phyloP scores from a whole-genome alignment of 2,113 vertebrate genomes.

The Litocranius walleri region DNA sequence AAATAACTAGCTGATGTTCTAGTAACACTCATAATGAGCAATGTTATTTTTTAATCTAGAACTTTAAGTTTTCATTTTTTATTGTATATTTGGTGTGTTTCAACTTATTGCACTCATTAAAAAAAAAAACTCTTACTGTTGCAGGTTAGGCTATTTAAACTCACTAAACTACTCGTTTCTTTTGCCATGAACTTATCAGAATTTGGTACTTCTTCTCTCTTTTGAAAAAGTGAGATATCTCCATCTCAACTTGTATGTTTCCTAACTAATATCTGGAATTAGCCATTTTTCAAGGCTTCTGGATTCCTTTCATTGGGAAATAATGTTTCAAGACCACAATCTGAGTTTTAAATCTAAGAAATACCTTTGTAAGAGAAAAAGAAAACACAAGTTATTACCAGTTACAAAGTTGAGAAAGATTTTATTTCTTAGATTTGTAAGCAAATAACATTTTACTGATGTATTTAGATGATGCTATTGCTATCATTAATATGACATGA shows the following conservation, averaged over 20 bases:
- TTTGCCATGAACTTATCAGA: not conserved
- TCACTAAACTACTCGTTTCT: not conserved
- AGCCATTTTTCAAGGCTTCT: not conserved
- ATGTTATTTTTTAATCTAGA: not conserved
- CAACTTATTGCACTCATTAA: not conserved
- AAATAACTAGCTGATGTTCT: not conserved
- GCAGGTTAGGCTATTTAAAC: not conserved
- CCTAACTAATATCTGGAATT: not conserved
- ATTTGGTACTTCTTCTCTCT: not conserved
- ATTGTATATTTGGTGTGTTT: not conserved
- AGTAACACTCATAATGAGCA: not conserved
- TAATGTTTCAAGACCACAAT: not conserved
- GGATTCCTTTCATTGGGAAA: not conserved
- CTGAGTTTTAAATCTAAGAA: not conserved
- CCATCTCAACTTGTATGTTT: not conserved
- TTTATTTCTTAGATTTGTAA: not conserved
- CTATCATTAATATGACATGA: not conserved
- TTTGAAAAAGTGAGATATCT: not conserved
- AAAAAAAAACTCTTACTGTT: not conserved
- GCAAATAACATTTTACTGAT: not conserved
- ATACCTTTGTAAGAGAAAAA: not conserved
- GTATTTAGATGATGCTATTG: not conserved
- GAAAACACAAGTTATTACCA: not conserved
- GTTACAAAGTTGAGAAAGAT: not conserved
- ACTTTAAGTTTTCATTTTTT: not conserved